phyloP scores from a whole-genome alignment of 2,888 invertebrate species.

The Oscheius sp. region DNA sequence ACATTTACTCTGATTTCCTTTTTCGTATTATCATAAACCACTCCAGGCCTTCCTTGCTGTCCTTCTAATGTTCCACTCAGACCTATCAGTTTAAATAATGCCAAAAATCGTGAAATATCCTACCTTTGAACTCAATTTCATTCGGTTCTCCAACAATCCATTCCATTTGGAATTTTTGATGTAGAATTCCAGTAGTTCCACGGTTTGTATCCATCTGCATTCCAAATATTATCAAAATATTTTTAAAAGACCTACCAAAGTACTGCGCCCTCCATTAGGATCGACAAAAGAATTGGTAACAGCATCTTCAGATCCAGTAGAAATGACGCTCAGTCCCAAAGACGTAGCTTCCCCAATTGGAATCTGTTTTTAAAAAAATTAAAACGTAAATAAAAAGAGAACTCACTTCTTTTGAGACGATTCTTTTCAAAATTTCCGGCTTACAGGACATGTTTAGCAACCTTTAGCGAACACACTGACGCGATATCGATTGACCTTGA shows the following conservation, averaged over 20 bases:
- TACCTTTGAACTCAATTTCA: slow-evolving; percentile 58
- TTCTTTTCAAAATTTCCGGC: not conserved
- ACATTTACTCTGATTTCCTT: slow-evolving; percentile 62
- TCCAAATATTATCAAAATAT: not conserved
- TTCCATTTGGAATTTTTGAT: slow-evolving; percentile 58
- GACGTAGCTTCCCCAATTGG: not conserved
- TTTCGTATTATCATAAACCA: slow-evolving; percentile 50
- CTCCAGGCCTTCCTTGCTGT: slow-evolving; percentile 65
- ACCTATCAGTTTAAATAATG: no score
- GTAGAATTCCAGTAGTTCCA: slow-evolving; percentile 25
- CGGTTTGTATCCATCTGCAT: slow-evolving; percentile 12
- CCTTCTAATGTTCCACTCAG: slow-evolving; percentile 59
- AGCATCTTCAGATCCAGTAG: not conserved
- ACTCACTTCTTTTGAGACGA: not conserved
- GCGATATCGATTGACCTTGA: slow-evolving; percentile 27
- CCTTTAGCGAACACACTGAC: not conserved
- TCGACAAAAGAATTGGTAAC: slow-evolving; percentile 12
- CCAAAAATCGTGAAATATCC: no score
- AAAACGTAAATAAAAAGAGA: not conserved
- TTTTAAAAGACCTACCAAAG: not conserved
- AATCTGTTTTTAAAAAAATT: not conserved
- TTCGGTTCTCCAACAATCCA: slow-evolving; percentile 55
- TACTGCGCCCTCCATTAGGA: not conserved
- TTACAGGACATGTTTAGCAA: not conserved
- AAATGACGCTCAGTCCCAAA: not conserved